Conservation (phyloP, 1,140 invertebrate genomes). For the Drosophila dunni region DNA sequence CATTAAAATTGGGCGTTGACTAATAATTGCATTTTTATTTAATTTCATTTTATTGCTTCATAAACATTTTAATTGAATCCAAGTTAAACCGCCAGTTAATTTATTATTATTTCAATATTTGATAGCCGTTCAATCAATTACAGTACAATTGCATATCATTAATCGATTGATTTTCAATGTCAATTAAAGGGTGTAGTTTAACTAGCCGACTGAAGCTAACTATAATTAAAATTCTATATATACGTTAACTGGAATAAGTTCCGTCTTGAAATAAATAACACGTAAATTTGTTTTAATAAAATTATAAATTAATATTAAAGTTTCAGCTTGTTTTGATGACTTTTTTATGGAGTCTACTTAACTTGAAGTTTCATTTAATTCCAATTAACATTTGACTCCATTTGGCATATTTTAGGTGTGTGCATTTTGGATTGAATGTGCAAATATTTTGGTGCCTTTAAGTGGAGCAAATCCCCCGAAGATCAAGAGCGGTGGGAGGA, state of each 20-base stretch:
- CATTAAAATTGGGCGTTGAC: constrained; percentile 59
- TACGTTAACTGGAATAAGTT: too few species aligned
- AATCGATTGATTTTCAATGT: constrained; percentile 1
- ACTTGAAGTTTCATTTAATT: background rate
- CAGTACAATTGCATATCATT: background rate
- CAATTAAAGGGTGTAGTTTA: constrained; percentile 5
- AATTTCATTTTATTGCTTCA: constrained; percentile 32
- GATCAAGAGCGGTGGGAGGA: background rate
- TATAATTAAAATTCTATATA: too few species aligned
- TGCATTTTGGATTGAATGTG: constrained; percentile 22
- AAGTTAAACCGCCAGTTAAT: background rate
- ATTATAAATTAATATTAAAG: too few species aligned
- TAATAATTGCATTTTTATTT: constrained; percentile 52
- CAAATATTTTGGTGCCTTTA: constrained; percentile 43
- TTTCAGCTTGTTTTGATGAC: too few species aligned
- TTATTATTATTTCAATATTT: constrained; percentile 14
- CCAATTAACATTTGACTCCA: constrained; percentile 15
- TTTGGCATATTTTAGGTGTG: background rate
- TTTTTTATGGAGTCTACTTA: too few species aligned
- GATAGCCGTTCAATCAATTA: constrained; percentile 1
- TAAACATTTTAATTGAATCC: constrained; percentile 25
- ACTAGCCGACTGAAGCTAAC: too few species aligned
- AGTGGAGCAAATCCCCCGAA: constrained; percentile 14
- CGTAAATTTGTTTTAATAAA: too few species aligned
- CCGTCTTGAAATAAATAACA: too few species aligned